phyloP scores from a whole-genome alignment of 2,888 invertebrate species.

The Pyralis farinalis region DNA sequence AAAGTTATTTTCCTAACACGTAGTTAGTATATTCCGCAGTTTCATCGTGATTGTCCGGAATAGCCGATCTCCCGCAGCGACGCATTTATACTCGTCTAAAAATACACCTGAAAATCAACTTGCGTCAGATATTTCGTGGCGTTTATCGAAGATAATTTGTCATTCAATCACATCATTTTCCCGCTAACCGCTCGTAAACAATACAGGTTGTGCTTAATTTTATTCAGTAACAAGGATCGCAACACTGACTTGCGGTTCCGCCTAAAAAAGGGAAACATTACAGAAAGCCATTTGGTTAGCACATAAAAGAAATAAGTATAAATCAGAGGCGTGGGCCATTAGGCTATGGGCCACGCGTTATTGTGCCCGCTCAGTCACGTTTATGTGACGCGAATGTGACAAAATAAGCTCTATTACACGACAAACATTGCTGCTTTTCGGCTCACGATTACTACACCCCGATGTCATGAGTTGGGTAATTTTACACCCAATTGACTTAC shows the following conservation, averaged over 20 bases:
- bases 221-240: conserved; percentile 41
- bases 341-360: conserved; percentile 56
- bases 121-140: background rate
- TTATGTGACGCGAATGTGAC: conserved; percentile 64
- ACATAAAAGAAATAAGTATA: conserved; percentile 77
- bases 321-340: conserved; percentile 72
- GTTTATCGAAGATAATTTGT: background rate
- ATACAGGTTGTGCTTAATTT: conserved; percentile 34
- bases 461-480: conserved; percentile 30
- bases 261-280: conserved; percentile 51
- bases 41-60: too few species aligned
- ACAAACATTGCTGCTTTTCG: conserved; percentile 41
- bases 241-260: conserved; percentile 39
- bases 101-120: too few species aligned
- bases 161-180: background rate
- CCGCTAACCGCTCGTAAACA: background rate
- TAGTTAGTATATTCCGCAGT: too few species aligned
- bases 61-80: too few species aligned
- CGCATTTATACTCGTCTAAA: too few species aligned
- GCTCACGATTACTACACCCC: conserved; percentile 25
- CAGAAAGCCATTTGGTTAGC: conserved; percentile 64
- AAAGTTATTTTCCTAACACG: too few species aligned
- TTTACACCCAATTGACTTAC: conserved; percentile 34
- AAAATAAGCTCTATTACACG: conserved; percentile 63
- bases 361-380: conserved; percentile 67